phyloP scores from a whole-genome alignment of 2,888 invertebrate species.

The Xestia xanthographa region DNA sequence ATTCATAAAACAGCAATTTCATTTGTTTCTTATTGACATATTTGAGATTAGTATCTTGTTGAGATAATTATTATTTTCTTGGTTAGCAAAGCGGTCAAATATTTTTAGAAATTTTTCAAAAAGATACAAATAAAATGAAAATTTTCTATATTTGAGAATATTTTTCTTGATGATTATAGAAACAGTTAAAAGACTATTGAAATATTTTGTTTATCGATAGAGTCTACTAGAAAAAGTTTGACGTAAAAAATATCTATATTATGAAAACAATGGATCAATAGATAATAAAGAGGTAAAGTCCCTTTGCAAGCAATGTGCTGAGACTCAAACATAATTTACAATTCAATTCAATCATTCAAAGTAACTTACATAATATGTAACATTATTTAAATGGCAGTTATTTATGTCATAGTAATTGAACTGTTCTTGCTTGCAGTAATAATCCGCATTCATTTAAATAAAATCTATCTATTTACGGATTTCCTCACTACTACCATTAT shows the following conservation, averaged over 20 bases:
- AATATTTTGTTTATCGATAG: background rate
- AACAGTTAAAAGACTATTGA: background rate
- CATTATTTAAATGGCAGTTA: conserved; percentile 14
- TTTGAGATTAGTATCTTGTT: background rate
- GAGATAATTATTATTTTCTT: background rate
- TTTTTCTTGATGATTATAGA: background rate
- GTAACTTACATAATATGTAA: conserved; percentile 11
- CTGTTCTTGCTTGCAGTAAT: conserved; percentile 10
- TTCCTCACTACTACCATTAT: background rate
- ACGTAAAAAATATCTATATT: background rate
- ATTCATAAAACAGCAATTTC: background rate
- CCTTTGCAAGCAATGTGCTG: background rate
- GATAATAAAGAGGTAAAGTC: background rate
- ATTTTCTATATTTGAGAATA: background rate
- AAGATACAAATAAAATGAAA: background rate
- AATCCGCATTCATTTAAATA: conserved; percentile 33
- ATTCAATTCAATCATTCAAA: conserved; percentile 20
- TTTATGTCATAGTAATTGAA: conserved; percentile 17
- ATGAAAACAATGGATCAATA: background rate
- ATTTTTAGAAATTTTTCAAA: background rate
- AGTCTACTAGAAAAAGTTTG: background rate
- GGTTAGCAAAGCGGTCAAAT: background rate
- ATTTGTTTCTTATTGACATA: background rate
- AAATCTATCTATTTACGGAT: background rate
- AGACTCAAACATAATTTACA: background rate